Base-by-base conservation (phyloP, 2,888 invertebrate genomes). In the Amblyteles armatorius region DNA sequence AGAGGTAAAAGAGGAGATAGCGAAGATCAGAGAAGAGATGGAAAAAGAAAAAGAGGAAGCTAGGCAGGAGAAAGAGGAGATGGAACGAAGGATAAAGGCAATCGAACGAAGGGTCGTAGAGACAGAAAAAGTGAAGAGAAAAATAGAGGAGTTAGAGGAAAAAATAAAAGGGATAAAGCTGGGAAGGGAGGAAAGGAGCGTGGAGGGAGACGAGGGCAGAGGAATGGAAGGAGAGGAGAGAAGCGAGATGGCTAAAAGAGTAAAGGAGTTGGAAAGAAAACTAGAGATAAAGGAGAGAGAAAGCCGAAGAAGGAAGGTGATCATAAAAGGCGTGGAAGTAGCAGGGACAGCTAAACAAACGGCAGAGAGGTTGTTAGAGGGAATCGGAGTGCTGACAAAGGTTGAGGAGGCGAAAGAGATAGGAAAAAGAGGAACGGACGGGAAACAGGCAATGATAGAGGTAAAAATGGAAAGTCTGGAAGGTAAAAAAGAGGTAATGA, bases 1-100 rank as follows among this genome's bases (percentile, higher is more conserved):
- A n/a, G n/a, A n/a, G n/a, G n/a, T n/a, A n/a, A n/a, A n/a, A n/a
- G n/a, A n/a, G n/a, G n/a, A n/a, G n/a, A n/a, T n/a, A n/a, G n/a
- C n/a, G n/a, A n/a, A n/a, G n/a, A n/a, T n/a, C n/a, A 11, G 55
- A 11, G 78, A 68, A 2, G 57, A 68, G n/a, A 68, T 44, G 69
- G n/a, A 22, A n/a, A 29, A 5, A 16, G n/a, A 68, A 7, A 68
- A 57, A n/a, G 57, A 48, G 11, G 36, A 7, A 36, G 36, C 4
- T 0, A 50, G 36, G 7, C 9, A 52, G 33, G 60, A 60, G 60
- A 29, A 26, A 26, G 60, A 29, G 29, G 26, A 29, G 6, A 60
- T 5, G 26, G 29, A 60, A 19, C 3, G 52, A 52, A 19, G 52
- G 6, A 1, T n/a, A 7, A 7, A 52, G 0, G 6, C 52, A 52